Percentiles rank a stretch among this genome's conserved stretches.
These are phyloP conservation scores for Copidosoma floridanum DNA, from an alignment of 1,140 invertebrate genomes.

Conservation along the genomic window DNA sequence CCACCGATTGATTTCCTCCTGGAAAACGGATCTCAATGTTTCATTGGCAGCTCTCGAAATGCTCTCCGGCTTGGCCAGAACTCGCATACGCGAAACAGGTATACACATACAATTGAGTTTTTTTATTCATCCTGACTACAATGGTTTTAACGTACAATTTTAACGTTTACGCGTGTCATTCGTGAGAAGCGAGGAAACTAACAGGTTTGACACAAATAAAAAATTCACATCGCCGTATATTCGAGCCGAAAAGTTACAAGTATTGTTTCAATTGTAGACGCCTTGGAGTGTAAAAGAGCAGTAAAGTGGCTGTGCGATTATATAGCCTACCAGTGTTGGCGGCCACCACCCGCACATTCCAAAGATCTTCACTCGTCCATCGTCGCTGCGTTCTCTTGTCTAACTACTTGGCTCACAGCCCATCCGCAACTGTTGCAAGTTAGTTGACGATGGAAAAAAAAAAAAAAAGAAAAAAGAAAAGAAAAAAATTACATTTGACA, in stretches of 20 bases:
- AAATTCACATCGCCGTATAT: background rate
- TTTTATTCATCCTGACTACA: too few species aligned
- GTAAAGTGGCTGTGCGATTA: constrained; percentile 98
- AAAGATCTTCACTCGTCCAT: constrained; percentile 98
- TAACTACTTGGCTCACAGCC: constrained; percentile 88
- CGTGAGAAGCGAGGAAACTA: constrained; percentile 53
- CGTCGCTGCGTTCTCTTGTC: constrained; percentile 89
- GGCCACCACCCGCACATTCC: constrained; percentile 93
- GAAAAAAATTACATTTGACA: background rate
- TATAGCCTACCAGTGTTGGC: constrained; percentile 91
- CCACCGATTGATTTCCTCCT: constrained; percentile 90
- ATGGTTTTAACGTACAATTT: constrained; percentile 26
- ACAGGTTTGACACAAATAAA: constrained; percentile 53
- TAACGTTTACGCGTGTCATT: constrained; percentile 38
- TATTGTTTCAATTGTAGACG: constrained; percentile 64
- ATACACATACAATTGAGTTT: too few species aligned
- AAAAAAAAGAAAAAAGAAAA: background rate
- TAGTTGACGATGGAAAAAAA: background rate
- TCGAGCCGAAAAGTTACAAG: too few species aligned
- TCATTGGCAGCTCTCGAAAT: constrained; percentile 92
- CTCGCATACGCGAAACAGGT: constrained; percentile 83
- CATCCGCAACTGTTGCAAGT: constrained; percentile 77
- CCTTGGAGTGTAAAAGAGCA: constrained; percentile 84
- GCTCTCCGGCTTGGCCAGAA: constrained; percentile 81
- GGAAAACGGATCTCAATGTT: constrained; percentile 94